phyloP scores from a whole-genome alignment of 2,113 vertebrate species.

The Ellobius talpinus region DNA sequence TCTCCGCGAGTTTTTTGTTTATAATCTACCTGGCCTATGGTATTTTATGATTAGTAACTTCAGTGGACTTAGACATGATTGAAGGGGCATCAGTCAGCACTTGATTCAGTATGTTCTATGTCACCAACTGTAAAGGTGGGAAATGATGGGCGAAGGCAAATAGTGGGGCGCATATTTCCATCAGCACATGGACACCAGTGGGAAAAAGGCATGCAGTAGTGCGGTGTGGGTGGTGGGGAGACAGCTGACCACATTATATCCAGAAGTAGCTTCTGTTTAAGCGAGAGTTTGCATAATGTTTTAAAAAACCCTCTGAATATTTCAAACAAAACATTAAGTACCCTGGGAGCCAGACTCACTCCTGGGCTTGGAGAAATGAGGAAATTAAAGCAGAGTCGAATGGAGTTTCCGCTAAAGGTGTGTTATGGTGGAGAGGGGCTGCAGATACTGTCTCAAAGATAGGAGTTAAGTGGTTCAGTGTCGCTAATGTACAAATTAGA shows the following conservation, averaged over 20 bases:
- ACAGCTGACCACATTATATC: not conserved
- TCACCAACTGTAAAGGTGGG: not conserved
- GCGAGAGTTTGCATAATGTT: not conserved
- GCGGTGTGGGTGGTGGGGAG: not conserved
- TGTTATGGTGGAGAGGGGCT: not conserved
- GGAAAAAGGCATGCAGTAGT: not conserved
- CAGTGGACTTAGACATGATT: not conserved
- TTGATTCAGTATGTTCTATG: not conserved
- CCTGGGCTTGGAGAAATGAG: slow-evolving; percentile 62
- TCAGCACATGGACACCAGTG: not conserved
- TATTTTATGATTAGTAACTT: not conserved
- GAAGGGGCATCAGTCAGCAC: not conserved
- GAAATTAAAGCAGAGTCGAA: slow-evolving; percentile 60
- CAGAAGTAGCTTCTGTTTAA: slow-evolving; percentile 19
- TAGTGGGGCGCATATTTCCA: not conserved
- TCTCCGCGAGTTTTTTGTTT: not conserved
- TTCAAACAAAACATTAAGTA: slow-evolving; percentile 60
- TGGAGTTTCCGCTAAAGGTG: slow-evolving; percentile 65
- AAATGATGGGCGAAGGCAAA: not conserved
- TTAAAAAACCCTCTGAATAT: not conserved
- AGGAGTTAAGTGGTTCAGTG: slow-evolving; percentile 66
- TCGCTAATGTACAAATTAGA: slow-evolving; percentile 73
- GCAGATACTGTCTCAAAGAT: slow-evolving; percentile 62
- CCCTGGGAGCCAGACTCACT: slow-evolving; percentile 52
- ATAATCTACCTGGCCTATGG: not conserved